phyloP scores from a whole-genome alignment of 2,888 invertebrate genomes.

The Lordiphosa andalusiaca region DNA sequence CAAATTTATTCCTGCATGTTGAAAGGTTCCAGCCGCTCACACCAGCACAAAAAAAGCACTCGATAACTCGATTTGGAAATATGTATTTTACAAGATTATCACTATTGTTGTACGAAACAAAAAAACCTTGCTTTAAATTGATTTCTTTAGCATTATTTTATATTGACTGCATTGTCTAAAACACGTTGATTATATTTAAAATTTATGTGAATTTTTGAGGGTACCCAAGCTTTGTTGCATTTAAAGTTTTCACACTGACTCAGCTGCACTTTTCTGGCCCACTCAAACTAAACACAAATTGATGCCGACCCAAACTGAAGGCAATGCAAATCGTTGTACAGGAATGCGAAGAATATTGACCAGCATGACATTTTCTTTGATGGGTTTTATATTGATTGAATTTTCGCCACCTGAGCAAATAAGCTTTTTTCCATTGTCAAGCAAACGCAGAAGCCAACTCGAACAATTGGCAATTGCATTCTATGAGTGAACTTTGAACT shows the following conservation, averaged over 20 bases:
- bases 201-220: no score
- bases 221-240: no score
- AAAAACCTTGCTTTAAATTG: no score
- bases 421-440: slow-evolving; percentile 8
- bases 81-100: no score
- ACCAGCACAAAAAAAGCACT: no score
- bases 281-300: slow-evolving; percentile 1
- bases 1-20: no score
- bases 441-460: slow-evolving; percentile 6
- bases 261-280: slow-evolving; percentile 8
- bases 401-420: slow-evolving; percentile 16
- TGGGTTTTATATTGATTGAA: slow-evolving; percentile 17
- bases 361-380: neutral
- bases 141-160: no score
- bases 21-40: no score
- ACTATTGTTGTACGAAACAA: no score
- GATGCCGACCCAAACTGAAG: slow-evolving; percentile 10
- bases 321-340: slow-evolving; percentile 17
- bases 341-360: neutral
- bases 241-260: neutral
- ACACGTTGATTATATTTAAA: no score
- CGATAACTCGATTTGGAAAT: no score
- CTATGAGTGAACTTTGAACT: slow-evolving; percentile 18
- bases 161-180: no score
- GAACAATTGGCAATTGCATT: slow-evolving; percentile 11